Percentiles rank a stretch among this genome's conserved stretches.
phyloP scores from a whole-genome alignment of 2,888 invertebrate species.

The Tipula helvola region DNA sequence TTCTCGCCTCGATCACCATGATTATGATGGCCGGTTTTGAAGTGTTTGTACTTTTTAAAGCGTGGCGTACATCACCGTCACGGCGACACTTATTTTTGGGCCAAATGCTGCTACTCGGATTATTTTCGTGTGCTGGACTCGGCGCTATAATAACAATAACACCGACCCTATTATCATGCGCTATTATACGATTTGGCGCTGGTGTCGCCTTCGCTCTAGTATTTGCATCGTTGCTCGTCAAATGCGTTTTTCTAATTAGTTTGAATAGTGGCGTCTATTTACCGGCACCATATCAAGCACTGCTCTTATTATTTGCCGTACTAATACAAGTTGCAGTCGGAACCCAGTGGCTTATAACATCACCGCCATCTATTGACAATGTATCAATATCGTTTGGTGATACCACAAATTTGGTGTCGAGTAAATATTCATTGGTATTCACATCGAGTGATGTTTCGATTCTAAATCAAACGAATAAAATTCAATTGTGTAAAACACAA shows the following conservation, averaged over 20 bases:
- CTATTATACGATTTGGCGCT: constrained; percentile 66
- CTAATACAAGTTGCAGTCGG: constrained; percentile 80
- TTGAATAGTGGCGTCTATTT: constrained; percentile 84
- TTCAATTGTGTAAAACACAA: constrained; percentile 49
- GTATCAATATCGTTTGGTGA: constrained; percentile 31
- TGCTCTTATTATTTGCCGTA: constrained; percentile 80
- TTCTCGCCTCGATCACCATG: constrained; percentile 73
- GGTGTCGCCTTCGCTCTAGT: constrained; percentile 75
- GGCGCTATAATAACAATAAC: constrained; percentile 66
- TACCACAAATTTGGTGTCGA: constrained; percentile 13
- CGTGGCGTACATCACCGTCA: constrained; percentile 70
- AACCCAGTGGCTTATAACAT: constrained; percentile 71
- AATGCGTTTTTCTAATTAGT: constrained; percentile 86
- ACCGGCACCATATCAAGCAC: constrained; percentile 82
- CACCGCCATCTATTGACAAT: constrained; percentile 51
- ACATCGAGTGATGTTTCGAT: constrained; percentile 27
- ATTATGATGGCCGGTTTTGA: constrained; percentile 77
- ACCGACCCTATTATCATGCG: constrained; percentile 68
- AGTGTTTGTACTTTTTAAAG: constrained; percentile 75
- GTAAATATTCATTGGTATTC: constrained; percentile 19
- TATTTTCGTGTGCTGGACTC: constrained; percentile 69
- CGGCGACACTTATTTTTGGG: constrained; percentile 77
- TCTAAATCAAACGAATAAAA: constrained; percentile 21
- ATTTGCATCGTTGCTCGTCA: constrained; percentile 83
- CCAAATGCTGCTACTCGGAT: constrained; percentile 71